Evolutionary conservation across 2,113 vertebrate species (phyloP).

Genomic region (Peromyscus leucopus): DNA sequence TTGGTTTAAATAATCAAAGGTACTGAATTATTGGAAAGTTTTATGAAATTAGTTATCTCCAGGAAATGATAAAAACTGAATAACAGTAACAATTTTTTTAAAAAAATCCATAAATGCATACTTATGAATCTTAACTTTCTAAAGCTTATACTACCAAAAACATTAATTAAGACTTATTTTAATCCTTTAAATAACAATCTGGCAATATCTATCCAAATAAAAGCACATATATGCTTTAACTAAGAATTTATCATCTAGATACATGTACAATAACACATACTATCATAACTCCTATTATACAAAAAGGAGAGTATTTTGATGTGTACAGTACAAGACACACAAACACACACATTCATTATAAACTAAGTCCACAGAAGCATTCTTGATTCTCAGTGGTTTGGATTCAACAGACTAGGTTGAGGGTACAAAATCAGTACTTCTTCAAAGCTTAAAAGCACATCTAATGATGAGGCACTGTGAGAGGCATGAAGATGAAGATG

Average conservation of each 20-base stretch:
- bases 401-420: background rate
- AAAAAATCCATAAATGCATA: background rate
- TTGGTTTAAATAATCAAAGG: conserved; percentile 63
- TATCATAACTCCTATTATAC: background rate
- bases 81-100: background rate
- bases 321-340: background rate
- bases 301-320: background rate
- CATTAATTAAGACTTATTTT: background rate
- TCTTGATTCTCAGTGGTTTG: background rate
- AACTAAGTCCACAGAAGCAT: background rate
- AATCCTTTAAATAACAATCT: conserved; percentile 29
- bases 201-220: conserved; percentile 48
- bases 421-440: conserved; percentile 18
- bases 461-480: background rate
- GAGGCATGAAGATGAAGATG: background rate
- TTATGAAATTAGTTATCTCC: conserved; percentile 20
- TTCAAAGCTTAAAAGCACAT: background rate
- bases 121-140: background rate
- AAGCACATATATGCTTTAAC: background rate
- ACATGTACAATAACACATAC: background rate
- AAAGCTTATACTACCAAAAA: background rate
- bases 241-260: background rate
- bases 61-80: background rate
- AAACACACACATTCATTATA: background rate
- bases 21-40: conserved; percentile 10